Base-by-base conservation (phyloP, 2,888 invertebrate species). In the Luperina nickerlii region DNA sequence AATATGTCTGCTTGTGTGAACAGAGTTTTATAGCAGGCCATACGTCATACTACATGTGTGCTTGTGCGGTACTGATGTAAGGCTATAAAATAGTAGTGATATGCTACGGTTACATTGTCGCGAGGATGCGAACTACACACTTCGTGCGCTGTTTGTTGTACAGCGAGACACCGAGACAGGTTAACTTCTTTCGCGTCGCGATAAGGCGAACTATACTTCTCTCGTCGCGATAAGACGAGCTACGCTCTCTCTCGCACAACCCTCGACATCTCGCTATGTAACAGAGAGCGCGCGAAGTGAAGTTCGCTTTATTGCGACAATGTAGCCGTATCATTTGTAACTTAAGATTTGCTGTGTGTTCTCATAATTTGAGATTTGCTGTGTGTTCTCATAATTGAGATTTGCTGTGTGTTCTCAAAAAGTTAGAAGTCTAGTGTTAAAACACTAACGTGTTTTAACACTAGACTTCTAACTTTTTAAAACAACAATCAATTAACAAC, bases 1-100 rank as follows among this genome's bases (percentile, higher is more conserved):
- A 85, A 81, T 74, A 63, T 51, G 32, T 74, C 51, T n/a, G 45
- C 1, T 24, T 20, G 45, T 27, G n/a, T 45, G 70, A 62, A 45
- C 57, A 20, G 27, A 62, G 51, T 78, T 69, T 38, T 54, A 45
- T 83, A 20, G 27, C 38, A 13, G 24, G 54, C 38, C 62, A 38
- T 48, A 68, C 45, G 67, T 38, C 62, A 62, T n/a, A 62, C 1
- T 38, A 38, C 67, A 13, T 18, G 48, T 38, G 38, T 20, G 45
- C 15, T 57, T 45, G 3, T 3, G n/a, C n/a, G 7, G n/a, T 57
- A n/a, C 20, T 54, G 54, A 13, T 15, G 13, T 45, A 8, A n/a
- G 62, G 20, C 11, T n/a, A 38, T 65, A 81, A 65, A 80, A 48
- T 63, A 1, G 1, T 70, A 42, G 13, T 42, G 6, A 24, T n/a